Evolutionary conservation across 2,888 invertebrate genomes (phyloP), one percentile per base, ranked within the genome.

Genomic region (Lithophane semibrunnea): DNA sequence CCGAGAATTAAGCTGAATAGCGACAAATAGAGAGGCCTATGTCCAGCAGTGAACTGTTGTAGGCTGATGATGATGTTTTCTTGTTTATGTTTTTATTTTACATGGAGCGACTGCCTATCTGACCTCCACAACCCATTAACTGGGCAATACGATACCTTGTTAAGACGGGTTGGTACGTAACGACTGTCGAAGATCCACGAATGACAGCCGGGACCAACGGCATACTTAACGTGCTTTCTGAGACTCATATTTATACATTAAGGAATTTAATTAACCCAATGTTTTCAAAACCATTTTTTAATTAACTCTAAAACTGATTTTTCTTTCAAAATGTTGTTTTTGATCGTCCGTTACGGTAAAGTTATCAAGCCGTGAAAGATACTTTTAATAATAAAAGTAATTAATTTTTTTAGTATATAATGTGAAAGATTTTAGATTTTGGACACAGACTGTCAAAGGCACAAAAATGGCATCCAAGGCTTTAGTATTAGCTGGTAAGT

Each of bases 401-500:
- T 80, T 77, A 73, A 56, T 60, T 79, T 81, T 81, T 85, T 78
- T 77, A 0, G 76, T 89, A 88, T 89, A 88, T 42, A 89, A 74
- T 12, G 76, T 60, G 67, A 3, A 0, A 3, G 29, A 13, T 24
- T n/a, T 18, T 5, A 1, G 0, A n/a, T 16, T 52, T 8, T 29
- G 0, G n/a, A 10, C 77, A 88, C 88, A 88, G 86, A 86, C 86
- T 82, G 87, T 81, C 70, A 52, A 54, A 21, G 52, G 72, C 70
- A 61, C 44, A 79, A 85, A 85, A 0, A 91, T 91, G 91, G 86
- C 86, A 66, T 71, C 83, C 76, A 84, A 82, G 58, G 81, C 84
- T n/a, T 72, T 90, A 21, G 47, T 90, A 13, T 80, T 92, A 21
- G 73, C 90, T 73, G 93, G 92, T 92, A 81, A 92, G 92, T 91